These are phyloP conservation scores for Pseudois nayaur DNA, from an alignment of 2,113 vertebrate species.

Conservation along the genomic window DNA sequence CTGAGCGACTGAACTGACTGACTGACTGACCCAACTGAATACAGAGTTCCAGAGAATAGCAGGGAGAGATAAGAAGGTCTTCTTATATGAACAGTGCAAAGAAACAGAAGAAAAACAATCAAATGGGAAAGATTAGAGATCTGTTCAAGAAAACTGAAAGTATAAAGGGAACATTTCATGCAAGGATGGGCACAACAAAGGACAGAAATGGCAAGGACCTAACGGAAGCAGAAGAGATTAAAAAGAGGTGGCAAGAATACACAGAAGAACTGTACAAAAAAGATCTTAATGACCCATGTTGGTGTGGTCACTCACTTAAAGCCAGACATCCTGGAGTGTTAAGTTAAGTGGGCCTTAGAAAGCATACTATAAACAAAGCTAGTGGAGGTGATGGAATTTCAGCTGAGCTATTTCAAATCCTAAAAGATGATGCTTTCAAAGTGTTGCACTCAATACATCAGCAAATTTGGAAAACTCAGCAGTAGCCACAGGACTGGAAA, in stretches of 20 bases:
- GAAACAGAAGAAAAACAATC: neutral
- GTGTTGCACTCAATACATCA: neutral
- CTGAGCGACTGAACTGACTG: neutral
- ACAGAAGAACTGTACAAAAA: neutral
- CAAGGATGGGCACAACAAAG: neutral
- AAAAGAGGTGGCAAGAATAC: neutral
- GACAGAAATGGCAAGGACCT: neutral
- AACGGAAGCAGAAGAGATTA: neutral
- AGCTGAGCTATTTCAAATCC: neutral
- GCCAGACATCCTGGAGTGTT: neutral
- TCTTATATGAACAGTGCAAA: neutral
- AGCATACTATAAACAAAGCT: neutral
- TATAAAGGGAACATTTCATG: neutral
- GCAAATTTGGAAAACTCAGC: neutral
- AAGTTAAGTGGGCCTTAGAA: neutral
- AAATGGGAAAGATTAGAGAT: neutral
- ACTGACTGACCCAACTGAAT: neutral
- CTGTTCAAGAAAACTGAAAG: neutral
- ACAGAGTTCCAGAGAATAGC: neutral
- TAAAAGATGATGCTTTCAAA: neutral
- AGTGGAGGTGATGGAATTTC: neutral
- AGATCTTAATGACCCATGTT: neutral
- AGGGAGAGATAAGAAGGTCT: neutral
- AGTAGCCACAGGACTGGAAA: neutral
- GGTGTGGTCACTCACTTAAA: neutral